A percentile compares a stretch with the other conserved stretches of the same genome.
Evolutionary conservation across 2,888 invertebrate genomes (phyloP).

Genomic region (Noctua janthina): DNA sequence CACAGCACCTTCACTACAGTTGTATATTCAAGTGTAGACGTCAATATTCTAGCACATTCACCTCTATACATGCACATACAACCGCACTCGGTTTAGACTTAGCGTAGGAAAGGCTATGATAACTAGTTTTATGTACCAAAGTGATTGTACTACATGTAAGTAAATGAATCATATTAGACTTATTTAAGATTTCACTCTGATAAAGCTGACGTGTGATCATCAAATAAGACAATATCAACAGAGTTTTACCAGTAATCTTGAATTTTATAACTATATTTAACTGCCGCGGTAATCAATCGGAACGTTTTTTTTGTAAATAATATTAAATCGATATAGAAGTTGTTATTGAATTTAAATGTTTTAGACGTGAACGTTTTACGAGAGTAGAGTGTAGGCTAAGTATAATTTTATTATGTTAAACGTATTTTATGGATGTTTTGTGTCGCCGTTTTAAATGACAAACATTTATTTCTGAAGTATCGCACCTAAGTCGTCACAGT

Average conservation of each 20-base stretch:
- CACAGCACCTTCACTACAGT: background rate
- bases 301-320: conserved; percentile 82
- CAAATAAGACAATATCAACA: conserved; percentile 83
- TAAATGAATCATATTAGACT: conserved; percentile 69
- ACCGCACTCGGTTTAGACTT: conserved; percentile 45
- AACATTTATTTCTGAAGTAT: conserved; percentile 53
- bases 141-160: conserved; percentile 79
- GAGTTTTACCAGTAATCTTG: conserved; percentile 77
- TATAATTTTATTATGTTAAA: conserved; percentile 75
- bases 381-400: conserved; percentile 75
- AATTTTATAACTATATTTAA: conserved; percentile 78
- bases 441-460: conserved; percentile 75
- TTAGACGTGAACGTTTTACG: conserved; percentile 84
- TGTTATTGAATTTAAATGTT: conserved; percentile 86
- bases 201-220: conserved; percentile 81
- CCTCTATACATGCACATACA: conserved; percentile 44
- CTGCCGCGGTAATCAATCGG: conserved; percentile 64
- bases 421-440: conserved; percentile 77
- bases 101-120: conserved; percentile 77
- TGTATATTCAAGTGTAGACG: conserved; percentile 42
- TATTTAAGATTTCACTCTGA: conserved; percentile 73
- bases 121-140: conserved; percentile 84
- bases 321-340: conserved; percentile 80
- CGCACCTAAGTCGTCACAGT: conserved; percentile 45
- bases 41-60: conserved; percentile 11